Base-by-base conservation (phyloP, 1,140 invertebrate species). In the Drosophila pachea region DNA sequence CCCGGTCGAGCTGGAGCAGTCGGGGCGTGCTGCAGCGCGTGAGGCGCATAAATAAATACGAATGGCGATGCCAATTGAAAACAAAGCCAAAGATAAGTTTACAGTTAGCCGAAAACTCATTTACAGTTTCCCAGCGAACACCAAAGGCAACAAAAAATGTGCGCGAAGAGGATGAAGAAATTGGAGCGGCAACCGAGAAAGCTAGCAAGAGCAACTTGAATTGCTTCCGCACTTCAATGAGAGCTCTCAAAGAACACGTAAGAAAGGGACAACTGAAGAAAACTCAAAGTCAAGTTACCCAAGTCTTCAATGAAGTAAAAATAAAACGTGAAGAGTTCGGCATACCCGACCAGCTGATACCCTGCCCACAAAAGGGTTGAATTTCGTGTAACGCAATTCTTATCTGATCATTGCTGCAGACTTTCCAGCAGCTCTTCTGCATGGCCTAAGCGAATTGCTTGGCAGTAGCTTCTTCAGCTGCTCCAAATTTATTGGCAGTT, bases 21-120 rank as follows among this genome's bases (percentile, higher is more conserved):
- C 52, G 32, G 38, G 54, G 49, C 58, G 32, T 63, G 33, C 53
- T 70, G 61, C 22, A 68, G 73, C 68, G 77, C 78, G 78, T 83
- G 78, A 70, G 63, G 55, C 59, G 75, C 66, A 75, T 83, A 77
- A 73, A 72, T 60, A 76, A 84, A 68, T 55, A 61, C 59, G 63
- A 79, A 76, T 75, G 50, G 62, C 63, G 54, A 76, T 78, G 65
- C 68, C 78, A 78, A 83, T 83, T 75, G 76, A 83, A 84, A 73
- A 63, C 63, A 71, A 78, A 84, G 63, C 64, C 49, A 61, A 43
- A 71, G 75, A 78, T 78, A 83, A 76, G 59, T 76, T 73, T 68
- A 69, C 70, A 78, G 47, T 38, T 47, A 70, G 62, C 59, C 61
- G 56, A 81, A 84, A 84, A 78, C 63, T 79, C 79, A 78, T 84